Evolutionary conservation across 2,797 vertebrate species (phyloP).

Genomic region (Sardinella longiceps): DNA sequence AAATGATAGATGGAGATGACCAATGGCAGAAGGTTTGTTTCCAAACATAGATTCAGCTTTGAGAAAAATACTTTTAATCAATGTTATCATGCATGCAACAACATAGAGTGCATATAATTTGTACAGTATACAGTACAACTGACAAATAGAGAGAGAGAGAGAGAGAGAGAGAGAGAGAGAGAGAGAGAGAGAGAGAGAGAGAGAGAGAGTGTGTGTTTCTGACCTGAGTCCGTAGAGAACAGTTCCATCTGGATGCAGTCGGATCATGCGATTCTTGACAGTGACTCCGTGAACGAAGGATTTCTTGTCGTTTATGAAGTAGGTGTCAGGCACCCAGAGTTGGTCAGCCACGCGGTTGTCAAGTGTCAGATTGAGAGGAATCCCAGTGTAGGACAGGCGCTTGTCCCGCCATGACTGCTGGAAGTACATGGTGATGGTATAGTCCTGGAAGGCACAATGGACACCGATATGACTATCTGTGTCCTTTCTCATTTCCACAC

Average conservation of each 20-base stretch:
- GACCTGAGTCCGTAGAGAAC: conserved; percentile 93
- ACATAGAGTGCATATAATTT: not conserved
- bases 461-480: not conserved
- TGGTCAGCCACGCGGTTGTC: conserved; percentile 94
- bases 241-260: conserved; percentile 91
- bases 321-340: conserved; percentile 94
- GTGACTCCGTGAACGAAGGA: conserved; percentile 95
- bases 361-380: conserved; percentile 88
- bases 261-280: conserved; percentile 94
- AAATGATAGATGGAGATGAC: not conserved
- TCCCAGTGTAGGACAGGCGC: conserved; percentile 87
- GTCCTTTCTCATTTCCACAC: not conserved
- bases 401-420: conserved; percentile 89
- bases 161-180: too few species aligned
- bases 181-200: too few species aligned
- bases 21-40: not conserved
- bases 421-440: conserved; percentile 88
- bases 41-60: not conserved
- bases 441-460: conserved; percentile 73
- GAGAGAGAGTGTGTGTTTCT: conserved; percentile 4
- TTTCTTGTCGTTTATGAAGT: conserved; percentile 96
- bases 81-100: not conserved
- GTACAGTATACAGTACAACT: too few species aligned
- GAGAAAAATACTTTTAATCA: not conserved
- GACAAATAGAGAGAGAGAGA: too few species aligned